Percentiles rank a stretch among this genome's conserved stretches.
Conservation (phyloP, 1,140 invertebrate genomes). For the Ceratosolen fusciceps region DNA sequence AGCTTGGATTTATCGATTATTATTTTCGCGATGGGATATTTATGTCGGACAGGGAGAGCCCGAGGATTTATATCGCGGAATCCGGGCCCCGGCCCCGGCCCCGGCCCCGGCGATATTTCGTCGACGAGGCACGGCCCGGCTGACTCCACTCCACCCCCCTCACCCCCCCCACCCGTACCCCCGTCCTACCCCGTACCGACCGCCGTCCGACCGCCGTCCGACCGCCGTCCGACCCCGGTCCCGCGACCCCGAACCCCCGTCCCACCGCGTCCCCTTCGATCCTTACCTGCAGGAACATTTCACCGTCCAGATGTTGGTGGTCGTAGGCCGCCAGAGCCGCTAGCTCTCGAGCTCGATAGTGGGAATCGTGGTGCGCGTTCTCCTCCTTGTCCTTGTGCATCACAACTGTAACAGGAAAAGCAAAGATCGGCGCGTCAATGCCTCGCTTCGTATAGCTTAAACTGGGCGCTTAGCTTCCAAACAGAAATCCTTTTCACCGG, state of each 20-base stretch:
- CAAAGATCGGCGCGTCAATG: neutral
- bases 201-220: neutral
- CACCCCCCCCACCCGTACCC: neutral
- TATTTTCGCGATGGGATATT: slow-evolving; percentile 38
- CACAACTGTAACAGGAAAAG: slow-evolving; percentile 82
- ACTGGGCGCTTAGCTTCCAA: no score
- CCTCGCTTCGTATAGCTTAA: neutral
- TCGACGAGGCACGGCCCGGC: neutral
- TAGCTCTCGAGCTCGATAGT: slow-evolving; percentile 83
- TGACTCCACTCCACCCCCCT: no score
- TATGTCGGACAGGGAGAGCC: slow-evolving; percentile 6
- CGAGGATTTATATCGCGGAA: slow-evolving; percentile 35
- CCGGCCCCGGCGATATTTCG: slow-evolving; percentile 15
- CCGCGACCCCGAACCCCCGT: no score
- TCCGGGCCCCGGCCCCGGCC: neutral
- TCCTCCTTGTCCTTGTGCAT: slow-evolving; percentile 94
- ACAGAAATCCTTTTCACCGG: no score
- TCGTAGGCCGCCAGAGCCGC: slow-evolving; percentile 88
- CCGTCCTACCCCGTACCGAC: neutral
- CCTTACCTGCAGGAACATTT: slow-evolving; percentile 93
- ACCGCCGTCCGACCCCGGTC: neutral
- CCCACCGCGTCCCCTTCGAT: neutral
- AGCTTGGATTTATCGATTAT: slow-evolving; percentile 44
- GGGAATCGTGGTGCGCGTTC: slow-evolving; percentile 75
- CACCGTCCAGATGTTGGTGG: slow-evolving; percentile 90